Evolutionary conservation across 2,888 invertebrate genomes (phyloP).

Genomic region (Pollenia griseotomentosa): DNA sequence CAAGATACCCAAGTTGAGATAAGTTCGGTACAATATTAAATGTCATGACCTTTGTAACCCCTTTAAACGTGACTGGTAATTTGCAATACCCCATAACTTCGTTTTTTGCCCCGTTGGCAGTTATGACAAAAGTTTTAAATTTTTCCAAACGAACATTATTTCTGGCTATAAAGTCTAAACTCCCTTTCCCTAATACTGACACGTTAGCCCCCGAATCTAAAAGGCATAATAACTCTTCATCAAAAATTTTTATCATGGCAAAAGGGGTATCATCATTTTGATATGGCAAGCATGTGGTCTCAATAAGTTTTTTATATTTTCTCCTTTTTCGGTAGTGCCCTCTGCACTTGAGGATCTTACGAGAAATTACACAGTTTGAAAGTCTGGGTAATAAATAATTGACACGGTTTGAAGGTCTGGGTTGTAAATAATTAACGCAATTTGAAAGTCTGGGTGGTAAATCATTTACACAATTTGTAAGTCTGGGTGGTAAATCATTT

Average conservation of each 20-base stretch:
- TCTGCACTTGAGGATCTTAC: neutral
- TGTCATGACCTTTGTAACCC: constrained; percentile 1
- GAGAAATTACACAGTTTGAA: neutral
- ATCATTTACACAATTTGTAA: no score
- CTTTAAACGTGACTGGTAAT: constrained; percentile 31
- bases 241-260: constrained; percentile 13
- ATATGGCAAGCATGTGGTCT: constrained; percentile 1
- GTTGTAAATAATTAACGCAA: neutral
- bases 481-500: no score
- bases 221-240: neutral
- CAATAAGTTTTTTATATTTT: constrained; percentile 5
- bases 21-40: constrained; percentile 36
- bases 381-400: no score
- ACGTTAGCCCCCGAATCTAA: constrained; percentile 48
- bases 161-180: constrained; percentile 10
- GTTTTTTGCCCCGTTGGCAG: constrained; percentile 41
- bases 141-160: neutral
- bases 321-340: neutral
- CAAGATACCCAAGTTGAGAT: constrained; percentile 3
- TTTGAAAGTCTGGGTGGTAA: no score
- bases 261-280: constrained; percentile 27
- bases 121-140: neutral
- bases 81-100: constrained; percentile 18
- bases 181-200: neutral
- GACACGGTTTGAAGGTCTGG: neutral